These are phyloP conservation scores for Ifrita kowaldi DNA, from an alignment of 2,113 vertebrate species.

Conservation along the genomic window DNA sequence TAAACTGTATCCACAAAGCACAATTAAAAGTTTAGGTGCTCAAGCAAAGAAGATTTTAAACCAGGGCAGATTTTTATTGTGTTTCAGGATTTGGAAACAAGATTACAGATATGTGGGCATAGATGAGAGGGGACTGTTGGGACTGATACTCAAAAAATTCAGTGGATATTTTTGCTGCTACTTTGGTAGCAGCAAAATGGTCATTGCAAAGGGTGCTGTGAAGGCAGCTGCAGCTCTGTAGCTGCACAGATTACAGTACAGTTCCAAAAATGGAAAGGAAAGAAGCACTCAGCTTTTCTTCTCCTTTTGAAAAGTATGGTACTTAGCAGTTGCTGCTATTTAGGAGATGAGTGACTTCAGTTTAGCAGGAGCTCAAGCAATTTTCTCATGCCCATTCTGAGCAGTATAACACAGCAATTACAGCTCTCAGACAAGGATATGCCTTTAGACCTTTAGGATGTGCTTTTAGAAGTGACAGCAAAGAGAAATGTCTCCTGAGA, in stretches of 20 bases:
- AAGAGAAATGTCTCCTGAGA: background rate
- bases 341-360: slow-evolving; percentile 3
- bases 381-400: background rate
- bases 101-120: background rate
- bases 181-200: background rate
- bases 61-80: background rate
- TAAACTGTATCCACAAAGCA: background rate
- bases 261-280: slow-evolving; percentile 58
- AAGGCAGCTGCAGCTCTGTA: slow-evolving; percentile 20
- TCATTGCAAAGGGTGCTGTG: background rate
- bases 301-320: slow-evolving; percentile 19
- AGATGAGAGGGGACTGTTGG: background rate
- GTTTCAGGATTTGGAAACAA: slow-evolving; percentile 13
- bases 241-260: background rate
- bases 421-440: background rate
- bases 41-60: background rate
- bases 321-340: slow-evolving; percentile 23
- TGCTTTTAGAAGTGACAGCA: background rate
- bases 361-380: background rate
- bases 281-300: background rate
- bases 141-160: background rate
- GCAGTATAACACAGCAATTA: background rate
- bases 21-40: background rate
- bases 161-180: background rate
- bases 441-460: background rate